Evolutionary conservation across 2,888 invertebrate species (phyloP), one percentile per base, ranked within the genome.

Genomic region (Philaethria dido): DNA sequence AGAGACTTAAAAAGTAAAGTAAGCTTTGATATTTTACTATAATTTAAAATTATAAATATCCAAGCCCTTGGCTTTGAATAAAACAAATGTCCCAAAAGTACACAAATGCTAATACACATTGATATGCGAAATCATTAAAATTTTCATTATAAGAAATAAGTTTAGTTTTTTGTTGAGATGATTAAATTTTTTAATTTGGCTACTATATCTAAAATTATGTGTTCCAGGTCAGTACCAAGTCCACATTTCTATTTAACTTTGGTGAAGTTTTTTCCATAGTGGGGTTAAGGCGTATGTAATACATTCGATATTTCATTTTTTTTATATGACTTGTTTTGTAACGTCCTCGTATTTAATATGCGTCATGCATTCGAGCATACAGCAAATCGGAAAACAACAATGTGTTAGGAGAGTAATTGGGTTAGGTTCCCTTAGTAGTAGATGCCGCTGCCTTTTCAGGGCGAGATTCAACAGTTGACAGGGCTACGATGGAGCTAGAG

Each of bases 401-500:
- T 4, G 47, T 45, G 54, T 54, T 55, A 33, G 36, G 36, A 1
- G 36, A 36, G 33, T 6, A 20, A 20, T 55, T 50, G 33, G 60
- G 60, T 44, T 60, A 60, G 60, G 81, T 85, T 85, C 85, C 88
- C 84, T 81, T 80, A 87, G 85, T 72, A 78, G 77, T 87, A 84
- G 85, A 81, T 80, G 85, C 86, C 86, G 83, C 81, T 80, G 81
- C 80, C 79, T 83, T 91, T 91, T 84, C 89, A 89, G 90, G 88
- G 85, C 87, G 92, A 92, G 92, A 92, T 92, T 90, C 92, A 92
- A 92, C 92, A 92, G 92, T 92, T 89, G 92, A 92, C 92, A 89
- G 89, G 89, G 90, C 86, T 85, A 82, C 84, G 87, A 86, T 86
- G 89, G 84, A 82, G 89, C 85, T 85, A 83, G 88, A 89, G 90